Base-by-base conservation (phyloP, 92 coral and sea anemone species). In the Heteractis magnifica region DNA sequence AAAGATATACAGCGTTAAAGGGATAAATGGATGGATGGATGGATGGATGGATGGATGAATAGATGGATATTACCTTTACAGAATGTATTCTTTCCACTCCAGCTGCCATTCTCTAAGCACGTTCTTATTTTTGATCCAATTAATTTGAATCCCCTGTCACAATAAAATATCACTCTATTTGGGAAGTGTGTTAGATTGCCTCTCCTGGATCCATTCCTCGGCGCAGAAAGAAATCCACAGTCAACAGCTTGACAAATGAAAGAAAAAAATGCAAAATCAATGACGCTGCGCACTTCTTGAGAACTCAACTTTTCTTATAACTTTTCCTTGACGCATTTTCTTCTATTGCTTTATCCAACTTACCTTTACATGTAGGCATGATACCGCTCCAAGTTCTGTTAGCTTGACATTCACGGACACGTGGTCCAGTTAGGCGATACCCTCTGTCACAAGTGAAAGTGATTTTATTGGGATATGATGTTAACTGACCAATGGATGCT, bases 341-440 rank as follows among this genome's bases (percentile, higher is more conserved):
- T 34, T 34, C 44, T 34, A 34, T 34, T 34, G 44, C 44, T 34
- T 34, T 34, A 34, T 34, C 44, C 18, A 6, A 19, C 65, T 15
- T 59, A 87, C 87, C 90, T 82, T 87, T 6, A 60, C 91, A 88
- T 16, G 26, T 53, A 13, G 90, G 78, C 16, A 53, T 80, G 0
- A 48, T 15, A 49, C 92, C 93, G 82, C 75, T 83, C 90, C 93
- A 90, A 20, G 79, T 72, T 60, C 60, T 55, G 77, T 82, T 82
- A 49, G 89, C 64, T 48, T 81, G 87, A 23, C 92, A 89, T 48
- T 73, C 80, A 18, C 90, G 76, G 0, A 81, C 58, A 23, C 21
- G 26, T 19, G 92, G 83, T 3, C 92, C 90, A 26, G 59, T 49
- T 16, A 89, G 77, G 34, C 44, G 49, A 62, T 71, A 89, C 18